Conservation (phyloP, 1,140 invertebrate genomes). For the honey bee (Apis mellifera) region Amel_HAv3.1 CM009936.2:6765501-6766000, state of each 20-base stretch:
- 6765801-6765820: not conserved
- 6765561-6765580: slow-evolving; percentile 2
- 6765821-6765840: not conserved
- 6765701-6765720: too few species aligned
- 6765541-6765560: not conserved
- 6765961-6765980: slow-evolving; percentile 16
- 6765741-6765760: not conserved
- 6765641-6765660: too few species aligned
- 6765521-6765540: slow-evolving; percentile 1
- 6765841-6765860: not conserved
- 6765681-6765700: not conserved
- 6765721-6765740: not conserved
- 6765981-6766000: slow-evolving; percentile 11
- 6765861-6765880: not conserved
- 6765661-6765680: too few species aligned
- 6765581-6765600: not conserved
- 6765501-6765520: not conserved
- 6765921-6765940: slow-evolving; percentile 1
- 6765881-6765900: not conserved
- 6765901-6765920: not conserved
- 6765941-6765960: slow-evolving; percentile 10
- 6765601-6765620: not conserved
- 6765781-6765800: not conserved
- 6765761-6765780: not conserved
- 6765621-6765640: not conserved